These are phyloP conservation scores for Zoanthus gigantus DNA, from an alignment of 92 coral and sea anemone genomes.

Conservation along the genomic window DNA sequence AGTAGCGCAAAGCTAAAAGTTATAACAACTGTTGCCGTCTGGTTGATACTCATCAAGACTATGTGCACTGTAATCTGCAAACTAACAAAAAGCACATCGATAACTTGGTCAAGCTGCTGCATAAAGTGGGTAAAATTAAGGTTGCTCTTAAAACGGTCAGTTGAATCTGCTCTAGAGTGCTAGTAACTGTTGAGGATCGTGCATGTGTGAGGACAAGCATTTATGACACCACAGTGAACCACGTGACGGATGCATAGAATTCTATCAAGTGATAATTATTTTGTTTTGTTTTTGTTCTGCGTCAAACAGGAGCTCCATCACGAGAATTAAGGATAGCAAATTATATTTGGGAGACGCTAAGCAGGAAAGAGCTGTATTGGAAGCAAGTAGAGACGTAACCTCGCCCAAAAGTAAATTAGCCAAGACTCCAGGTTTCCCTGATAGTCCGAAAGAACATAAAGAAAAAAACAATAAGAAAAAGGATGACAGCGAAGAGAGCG, in stretches of 20 bases:
- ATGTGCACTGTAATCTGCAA: conserved; percentile 31
- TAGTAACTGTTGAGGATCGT: neutral
- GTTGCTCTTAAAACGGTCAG: conserved; percentile 26
- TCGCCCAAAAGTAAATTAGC: conserved; percentile 68
- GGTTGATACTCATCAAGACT: conserved; percentile 26
- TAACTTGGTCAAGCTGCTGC: conserved; percentile 35
- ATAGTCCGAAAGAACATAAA: conserved; percentile 83
- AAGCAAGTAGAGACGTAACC: conserved; percentile 71
- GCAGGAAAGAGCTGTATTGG: conserved; percentile 84
- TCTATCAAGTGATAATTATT: neutral
- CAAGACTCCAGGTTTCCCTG: conserved; percentile 74
- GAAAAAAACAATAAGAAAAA: conserved; percentile 85
- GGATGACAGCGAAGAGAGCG: conserved; percentile 75
- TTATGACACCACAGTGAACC: neutral
- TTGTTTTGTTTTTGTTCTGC: conserved; percentile 42
- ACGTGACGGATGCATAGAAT: too few species aligned
- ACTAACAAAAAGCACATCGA: conserved; percentile 29
- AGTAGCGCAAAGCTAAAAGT: neutral
- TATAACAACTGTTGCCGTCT: conserved; percentile 45
- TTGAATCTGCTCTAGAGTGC: conserved; percentile 49
- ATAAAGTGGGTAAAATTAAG: conserved; percentile 42
- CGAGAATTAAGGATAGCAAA: conserved; percentile 96
- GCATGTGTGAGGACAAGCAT: neutral
- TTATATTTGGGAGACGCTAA: conserved; percentile 88
- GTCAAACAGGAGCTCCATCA: conserved; percentile 90